Base-by-base conservation (phyloP, 2,888 invertebrate species). In the Congeria kusceri region DNA sequence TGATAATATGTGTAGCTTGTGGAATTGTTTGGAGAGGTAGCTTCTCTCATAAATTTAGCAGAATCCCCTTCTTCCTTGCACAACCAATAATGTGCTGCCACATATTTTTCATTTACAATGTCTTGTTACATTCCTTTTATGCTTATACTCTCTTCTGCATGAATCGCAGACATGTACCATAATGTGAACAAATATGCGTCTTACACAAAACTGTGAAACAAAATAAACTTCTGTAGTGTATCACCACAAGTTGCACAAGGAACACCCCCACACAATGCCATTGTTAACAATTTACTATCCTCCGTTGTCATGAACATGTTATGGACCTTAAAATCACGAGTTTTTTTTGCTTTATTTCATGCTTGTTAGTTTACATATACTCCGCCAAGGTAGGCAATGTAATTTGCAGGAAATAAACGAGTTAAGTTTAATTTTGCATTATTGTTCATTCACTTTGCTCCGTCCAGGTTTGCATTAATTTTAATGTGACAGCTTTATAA, bases 21-120 rank as follows among this genome's bases (percentile, higher is more conserved):
- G 3, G 5, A 63, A 20, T 20, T 71, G 71, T 58, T 63, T 57
- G 5, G 9, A 25, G 3, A 71, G 15, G 39, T 71, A 64, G 28
- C 64, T 71, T 29, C 46, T 53, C 71, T 18, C n/a, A 49, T 64
- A 27, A 63, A 71, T 20, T 47, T 63, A n/a, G 63, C 56, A n/a
- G 13, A 20, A 46, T 64, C 63, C 9, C 20, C 18, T 11, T 11
- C 39, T 23, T 29, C 32, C 3, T 13, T 20, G 29, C 70, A 70
- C 3, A 15, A 20, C 70, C 70, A 70, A 25, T 39, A 7, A 23
- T 70, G 25, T 9, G 20, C n/a, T 3, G 1, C 13, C 2, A 4
- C 9, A 32, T 39, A 63, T 62, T 32, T 28, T 32, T 70, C 63
- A 62, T 20, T 46, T 56, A 23, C 56, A n/a, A 58, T 71, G 71